Percentiles rank a stretch among this genome's conserved stretches.
These are phyloP conservation scores for Folsomia manolachei DNA, from an alignment of 2,888 invertebrate species.

Conservation along the genomic window DNA sequence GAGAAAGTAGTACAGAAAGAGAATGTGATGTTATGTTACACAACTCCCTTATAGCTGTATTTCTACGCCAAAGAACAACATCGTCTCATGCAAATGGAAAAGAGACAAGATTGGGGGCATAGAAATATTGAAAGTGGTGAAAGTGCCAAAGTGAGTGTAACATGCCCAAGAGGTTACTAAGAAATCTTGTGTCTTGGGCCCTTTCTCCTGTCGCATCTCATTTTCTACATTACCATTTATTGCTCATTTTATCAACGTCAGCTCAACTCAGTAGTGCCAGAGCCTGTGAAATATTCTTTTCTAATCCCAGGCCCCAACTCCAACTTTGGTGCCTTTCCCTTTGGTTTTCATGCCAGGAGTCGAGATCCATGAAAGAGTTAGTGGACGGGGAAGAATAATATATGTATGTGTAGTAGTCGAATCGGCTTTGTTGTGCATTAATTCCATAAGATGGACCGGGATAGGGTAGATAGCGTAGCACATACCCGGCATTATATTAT, in stretches of 20 bases:
- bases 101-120: no score
- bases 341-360: no score
- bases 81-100: neutral
- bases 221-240: conserved; percentile 41
- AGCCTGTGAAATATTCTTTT: conserved; percentile 33
- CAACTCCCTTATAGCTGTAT: no score
- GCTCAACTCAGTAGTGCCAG: no score
- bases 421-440: no score
- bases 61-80: no score
- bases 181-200: neutral
- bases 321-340: neutral
- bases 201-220: conserved; percentile 22
- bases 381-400: neutral
- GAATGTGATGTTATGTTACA: neutral
- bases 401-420: no score
- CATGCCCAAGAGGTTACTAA: neutral
- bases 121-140: neutral
- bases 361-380: conserved; percentile 1
- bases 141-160: neutral
- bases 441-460: no score
- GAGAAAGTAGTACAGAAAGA: neutral
- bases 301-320: conserved; percentile 35
- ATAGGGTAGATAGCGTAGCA: no score
- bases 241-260: conserved; percentile 46
- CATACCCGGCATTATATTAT: no score